phyloP scores from a whole-genome alignment of 1,140 invertebrate species.

The Ostrea edulis region DNA sequence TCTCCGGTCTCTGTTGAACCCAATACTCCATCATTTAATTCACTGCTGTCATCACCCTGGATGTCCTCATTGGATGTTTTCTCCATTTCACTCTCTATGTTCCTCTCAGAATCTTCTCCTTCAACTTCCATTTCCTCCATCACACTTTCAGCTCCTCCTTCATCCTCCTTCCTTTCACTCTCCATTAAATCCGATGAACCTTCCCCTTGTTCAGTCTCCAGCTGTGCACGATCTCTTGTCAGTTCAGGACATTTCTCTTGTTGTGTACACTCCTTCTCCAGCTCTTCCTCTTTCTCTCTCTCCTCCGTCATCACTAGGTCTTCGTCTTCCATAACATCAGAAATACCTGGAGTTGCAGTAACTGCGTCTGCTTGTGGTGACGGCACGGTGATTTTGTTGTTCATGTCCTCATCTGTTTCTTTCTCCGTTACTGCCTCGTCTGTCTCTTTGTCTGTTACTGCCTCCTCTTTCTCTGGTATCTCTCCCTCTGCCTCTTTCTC shows the following conservation, averaged over 20 bases:
- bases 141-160: neutral
- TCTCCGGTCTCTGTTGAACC: neutral
- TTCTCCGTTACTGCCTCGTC: no score
- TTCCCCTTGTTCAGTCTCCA: neutral
- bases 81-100: neutral
- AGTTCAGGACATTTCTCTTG: neutral
- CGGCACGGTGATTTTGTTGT: no score
- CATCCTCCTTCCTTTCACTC: neutral
- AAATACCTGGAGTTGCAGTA: neutral
- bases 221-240: neutral
- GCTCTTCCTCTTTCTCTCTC: neutral
- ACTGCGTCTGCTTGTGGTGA: neutral
- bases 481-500: neutral
- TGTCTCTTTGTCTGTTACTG: no score
- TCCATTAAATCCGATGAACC: neutral
- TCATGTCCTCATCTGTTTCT: no score
- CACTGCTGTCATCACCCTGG: neutral
- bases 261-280: neutral
- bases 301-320: neutral
- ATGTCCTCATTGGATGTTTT: neutral
- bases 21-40: neutral
- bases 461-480: neutral
- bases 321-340: neutral
- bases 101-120: neutral
- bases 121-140: conserved; percentile 6